These are phyloP conservation scores for Parnassius glacialis DNA, from an alignment of 2,888 invertebrate species.

Conservation along the genomic window DNA sequence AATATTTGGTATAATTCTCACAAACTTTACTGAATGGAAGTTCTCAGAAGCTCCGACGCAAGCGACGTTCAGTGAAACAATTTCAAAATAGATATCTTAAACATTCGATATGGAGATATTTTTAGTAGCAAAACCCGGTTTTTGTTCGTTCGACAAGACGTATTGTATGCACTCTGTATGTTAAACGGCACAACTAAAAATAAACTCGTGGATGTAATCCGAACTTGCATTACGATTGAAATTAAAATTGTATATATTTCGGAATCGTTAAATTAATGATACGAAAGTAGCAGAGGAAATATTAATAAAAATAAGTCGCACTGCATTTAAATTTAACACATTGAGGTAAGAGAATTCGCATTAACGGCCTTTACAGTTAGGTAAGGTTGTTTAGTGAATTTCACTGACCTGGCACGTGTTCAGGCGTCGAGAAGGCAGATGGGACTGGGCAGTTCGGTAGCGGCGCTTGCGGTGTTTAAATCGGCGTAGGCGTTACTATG, in stretches of 20 bases:
- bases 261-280: slow-evolving; percentile 30
- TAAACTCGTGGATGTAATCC: slow-evolving; percentile 53
- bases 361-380: slow-evolving; percentile 33
- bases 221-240: slow-evolving; percentile 32
- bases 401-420: slow-evolving; percentile 74
- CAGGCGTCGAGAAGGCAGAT: slow-evolving; percentile 65
- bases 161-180: slow-evolving; percentile 72
- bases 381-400: slow-evolving; percentile 34
- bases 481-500: slow-evolving; percentile 74
- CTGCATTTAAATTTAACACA: slow-evolving; percentile 40
- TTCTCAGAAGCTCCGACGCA: slow-evolving; percentile 34
- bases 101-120: slow-evolving; percentile 78
- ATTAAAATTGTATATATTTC: slow-evolving; percentile 16
- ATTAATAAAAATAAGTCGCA: slow-evolving; percentile 44
- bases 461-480: slow-evolving; percentile 47
- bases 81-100: slow-evolving; percentile 76
- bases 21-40: slow-evolving; percentile 14
- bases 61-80: slow-evolving; percentile 54
- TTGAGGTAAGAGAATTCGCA: slow-evolving; percentile 48
- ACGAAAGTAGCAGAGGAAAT: slow-evolving; percentile 31
- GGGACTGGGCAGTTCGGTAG: slow-evolving; percentile 59
- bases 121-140: slow-evolving; percentile 77
- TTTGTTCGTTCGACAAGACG: slow-evolving; percentile 60
- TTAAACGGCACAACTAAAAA: slow-evolving; percentile 61
- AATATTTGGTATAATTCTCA: background rate